Percentiles rank a stretch among this genome's conserved stretches.
These are phyloP conservation scores for Melozone crissalis DNA, from an alignment of 2,113 vertebrate genomes.

Conservation along the genomic window DNA sequence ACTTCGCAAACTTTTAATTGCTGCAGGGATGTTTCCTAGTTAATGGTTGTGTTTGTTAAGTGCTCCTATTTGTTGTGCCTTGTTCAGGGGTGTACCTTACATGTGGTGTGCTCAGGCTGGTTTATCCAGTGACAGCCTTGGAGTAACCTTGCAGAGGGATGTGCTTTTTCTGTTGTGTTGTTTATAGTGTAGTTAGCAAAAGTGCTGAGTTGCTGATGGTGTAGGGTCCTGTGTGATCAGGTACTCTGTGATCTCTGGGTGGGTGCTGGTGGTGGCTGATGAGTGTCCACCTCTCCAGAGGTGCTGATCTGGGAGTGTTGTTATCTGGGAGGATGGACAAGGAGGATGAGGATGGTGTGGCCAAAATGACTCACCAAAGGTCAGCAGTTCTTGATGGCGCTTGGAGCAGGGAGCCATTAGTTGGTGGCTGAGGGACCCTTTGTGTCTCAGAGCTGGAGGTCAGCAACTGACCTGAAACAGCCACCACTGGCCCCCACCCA, in stretches of 20 bases:
- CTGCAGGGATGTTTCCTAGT: neutral
- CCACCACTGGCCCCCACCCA: no score
- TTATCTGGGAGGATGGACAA: neutral
- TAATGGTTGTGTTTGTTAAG: conserved; percentile 30
- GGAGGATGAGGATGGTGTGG: neutral
- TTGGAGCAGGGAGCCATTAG: neutral
- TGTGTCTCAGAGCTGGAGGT: neutral
- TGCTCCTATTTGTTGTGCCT: neutral
- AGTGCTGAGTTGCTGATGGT: neutral
- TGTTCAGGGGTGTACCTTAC: neutral
- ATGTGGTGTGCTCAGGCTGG: neutral
- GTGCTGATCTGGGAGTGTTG: neutral
- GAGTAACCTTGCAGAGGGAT: neutral
- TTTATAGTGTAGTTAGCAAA: neutral
- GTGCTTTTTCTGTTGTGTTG: neutral
- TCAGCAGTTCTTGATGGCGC: neutral
- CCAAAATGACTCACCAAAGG: neutral
- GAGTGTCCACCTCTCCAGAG: neutral
- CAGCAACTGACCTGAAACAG: neutral
- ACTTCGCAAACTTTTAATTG: conserved; percentile 39
- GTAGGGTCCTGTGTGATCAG: neutral
- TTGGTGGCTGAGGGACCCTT: neutral
- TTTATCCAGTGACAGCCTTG: neutral
- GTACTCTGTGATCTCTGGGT: neutral
- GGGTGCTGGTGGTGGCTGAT: neutral